Base-by-base conservation (phyloP, 2,113 vertebrate genomes). In the Maccullochella peelii region DNA sequence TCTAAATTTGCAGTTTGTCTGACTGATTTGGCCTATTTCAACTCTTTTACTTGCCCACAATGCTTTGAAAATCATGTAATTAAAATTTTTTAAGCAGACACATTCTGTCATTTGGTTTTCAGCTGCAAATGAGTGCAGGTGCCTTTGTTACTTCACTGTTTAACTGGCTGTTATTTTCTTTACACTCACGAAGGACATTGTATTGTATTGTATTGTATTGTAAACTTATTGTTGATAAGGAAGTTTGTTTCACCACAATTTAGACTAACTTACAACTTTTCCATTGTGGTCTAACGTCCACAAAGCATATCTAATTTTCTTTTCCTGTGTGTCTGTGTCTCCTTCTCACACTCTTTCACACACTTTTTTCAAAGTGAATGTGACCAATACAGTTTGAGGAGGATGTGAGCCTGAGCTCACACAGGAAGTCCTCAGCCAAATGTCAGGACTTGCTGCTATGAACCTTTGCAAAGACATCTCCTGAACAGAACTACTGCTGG, bases 361-460 rank as follows among this genome's bases (percentile, higher is more conserved):
- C 11, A 40, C 23, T 44, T 67, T 54, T 16, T 21, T 79, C 27
- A 57, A 71, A 79, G 85, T 65, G 40, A 77, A 27, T 66, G 66
- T 52, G 36, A 65, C 47, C 5, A 15, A 52, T 55, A 20, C 44
- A 8, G 72, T 70, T 77, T 25, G 54, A 77, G 78, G 74, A 80
- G 79, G 82, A 90, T 82, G 84, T 88, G 42, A 62, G 70, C 25
- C 52, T 79, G 49, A 83, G 57, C 66, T 89, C 49, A 88, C 79
- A 86, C 91, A 94, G 94, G 91, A 94, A 94, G 88, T 84, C 59
- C 49, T 65, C 16, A 63, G 61, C 69, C 86, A 87, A 89, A 89
- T 92, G 80, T 89, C 89, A 92, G 84, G 86, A 88, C 73, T 79
- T 40, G 44, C 49, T 36, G 14, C 49, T 68, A 15, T 85, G 72